These are phyloP conservation scores for Drosophila mercatorum DNA, from an alignment of 2,888 invertebrate genomes.

Conservation along the genomic window DNA sequence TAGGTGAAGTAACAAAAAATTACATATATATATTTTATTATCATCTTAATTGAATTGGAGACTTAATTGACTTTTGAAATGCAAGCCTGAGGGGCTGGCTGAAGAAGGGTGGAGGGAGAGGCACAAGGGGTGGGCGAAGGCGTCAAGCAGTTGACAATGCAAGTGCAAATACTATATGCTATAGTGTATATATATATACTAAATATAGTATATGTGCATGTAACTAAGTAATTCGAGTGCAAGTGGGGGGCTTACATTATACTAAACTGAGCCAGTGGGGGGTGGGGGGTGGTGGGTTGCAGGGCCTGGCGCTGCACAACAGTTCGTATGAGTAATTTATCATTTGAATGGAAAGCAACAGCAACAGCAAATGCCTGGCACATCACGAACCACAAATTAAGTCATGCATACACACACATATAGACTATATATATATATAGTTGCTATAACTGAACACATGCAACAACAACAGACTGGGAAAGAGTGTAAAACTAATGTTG, in stretches of 20 bases:
- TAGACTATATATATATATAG: not conserved
- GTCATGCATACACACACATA: constrained; percentile 8
- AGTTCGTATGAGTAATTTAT: constrained; percentile 10
- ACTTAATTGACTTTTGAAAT: not conserved
- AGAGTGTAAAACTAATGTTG: constrained; percentile 2
- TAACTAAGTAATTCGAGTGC: constrained; percentile 2
- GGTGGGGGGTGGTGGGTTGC: too few relatives aligned
- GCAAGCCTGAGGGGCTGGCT: too few relatives aligned
- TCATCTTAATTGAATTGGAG: not conserved
- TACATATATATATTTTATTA: not conserved
- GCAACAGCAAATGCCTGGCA: not conserved
- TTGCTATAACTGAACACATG: constrained; percentile 5
- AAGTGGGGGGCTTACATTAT: not conserved
- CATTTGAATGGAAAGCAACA: not conserved
- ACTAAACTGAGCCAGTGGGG: not conserved
- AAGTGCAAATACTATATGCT: not conserved
- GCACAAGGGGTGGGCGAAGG: too few relatives aligned
- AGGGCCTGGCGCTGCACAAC: not conserved
- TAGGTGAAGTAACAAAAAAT: not conserved
- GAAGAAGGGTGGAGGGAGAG: too few relatives aligned
- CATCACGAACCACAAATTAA: constrained; percentile 8
- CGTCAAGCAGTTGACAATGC: constrained; percentile 6
- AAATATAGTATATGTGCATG: not conserved
- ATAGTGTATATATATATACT: not conserved
- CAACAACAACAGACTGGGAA: not conserved